phyloP scores from a whole-genome alignment of 2,888 invertebrate species.

The Dioctria rufipes region DNA sequence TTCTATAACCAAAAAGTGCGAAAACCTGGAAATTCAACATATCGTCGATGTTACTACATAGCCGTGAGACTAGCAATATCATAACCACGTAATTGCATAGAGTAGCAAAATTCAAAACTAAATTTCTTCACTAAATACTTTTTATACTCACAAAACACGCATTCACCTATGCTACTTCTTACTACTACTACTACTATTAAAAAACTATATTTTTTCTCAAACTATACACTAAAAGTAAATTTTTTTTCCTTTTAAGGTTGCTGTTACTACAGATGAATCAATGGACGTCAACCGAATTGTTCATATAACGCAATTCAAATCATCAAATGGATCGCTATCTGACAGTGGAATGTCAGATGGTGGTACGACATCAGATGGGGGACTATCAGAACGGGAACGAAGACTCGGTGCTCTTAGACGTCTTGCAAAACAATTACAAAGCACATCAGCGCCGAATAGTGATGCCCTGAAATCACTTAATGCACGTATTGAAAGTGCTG shows the following conservation, averaged over 20 bases:
- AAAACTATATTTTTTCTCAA: no score
- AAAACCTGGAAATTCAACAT: no score
- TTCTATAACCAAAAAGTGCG: no score
- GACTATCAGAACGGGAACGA: slow-evolving; percentile 77
- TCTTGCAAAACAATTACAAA: slow-evolving; percentile 78
- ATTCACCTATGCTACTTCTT: background rate
- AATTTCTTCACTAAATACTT: no score
- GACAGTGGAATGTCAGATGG: slow-evolving; percentile 84
- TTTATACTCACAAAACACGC: background rate
- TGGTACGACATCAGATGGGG: slow-evolving; percentile 81
- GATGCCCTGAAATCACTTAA: slow-evolving; percentile 77
- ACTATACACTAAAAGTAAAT: no score
- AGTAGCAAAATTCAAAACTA: no score
- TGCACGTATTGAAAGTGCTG: slow-evolving; percentile 78
- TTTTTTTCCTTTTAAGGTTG: slow-evolving; percentile 33
- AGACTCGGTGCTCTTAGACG: slow-evolving; percentile 78
- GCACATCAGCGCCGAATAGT: slow-evolving; percentile 79
- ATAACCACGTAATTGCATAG: no score
- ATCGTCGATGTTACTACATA: no score
- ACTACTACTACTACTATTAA: background rate
- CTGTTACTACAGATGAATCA: slow-evolving; percentile 66
- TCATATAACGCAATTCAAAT: slow-evolving; percentile 68
- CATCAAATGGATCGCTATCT: slow-evolving; percentile 76
- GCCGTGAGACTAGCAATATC: no score
- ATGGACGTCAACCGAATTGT: slow-evolving; percentile 68